Evolutionary conservation across 2,797 vertebrate species (phyloP).

Genomic region (Phrynocephalus vlangalii): DNA sequence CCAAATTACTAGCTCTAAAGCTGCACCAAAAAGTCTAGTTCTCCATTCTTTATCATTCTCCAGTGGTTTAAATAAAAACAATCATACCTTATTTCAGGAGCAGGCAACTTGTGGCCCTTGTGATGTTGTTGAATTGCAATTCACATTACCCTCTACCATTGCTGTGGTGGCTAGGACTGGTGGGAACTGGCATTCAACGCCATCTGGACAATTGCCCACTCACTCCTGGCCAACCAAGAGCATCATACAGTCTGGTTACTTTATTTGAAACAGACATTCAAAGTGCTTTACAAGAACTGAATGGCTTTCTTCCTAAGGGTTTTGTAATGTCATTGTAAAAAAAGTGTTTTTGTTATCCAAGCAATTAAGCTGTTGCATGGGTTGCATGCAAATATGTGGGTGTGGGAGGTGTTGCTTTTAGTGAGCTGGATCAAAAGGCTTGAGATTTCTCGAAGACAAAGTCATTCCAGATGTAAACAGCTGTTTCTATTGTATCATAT

Average conservation of each 20-base stretch:
- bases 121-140: neutral
- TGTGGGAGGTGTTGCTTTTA: neutral
- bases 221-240: fast-evolving
- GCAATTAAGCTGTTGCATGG: slow-evolving; percentile 25
- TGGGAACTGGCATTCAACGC: too few species aligned
- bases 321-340: slow-evolving; percentile 39
- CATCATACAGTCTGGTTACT: slow-evolving; percentile 5
- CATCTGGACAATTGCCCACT: too few species aligned
- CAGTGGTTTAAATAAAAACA: fast-evolving
- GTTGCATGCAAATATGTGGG: neutral
- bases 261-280: slow-evolving; percentile 34
- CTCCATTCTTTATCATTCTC: neutral
- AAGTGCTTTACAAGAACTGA: slow-evolving; percentile 43
- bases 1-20: too few species aligned
- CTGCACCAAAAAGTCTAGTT: too few species aligned
- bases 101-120: neutral
- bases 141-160: neutral
- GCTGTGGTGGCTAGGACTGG: neutral
- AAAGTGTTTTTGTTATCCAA: slow-evolving; percentile 1
- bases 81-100: slow-evolving; percentile 21
- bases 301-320: slow-evolving; percentile 37
- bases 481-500: neutral
- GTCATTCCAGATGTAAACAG: neutral
- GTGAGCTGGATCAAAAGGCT: neutral
- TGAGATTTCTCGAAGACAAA: neutral